These are phyloP conservation scores for Antennarius striatus DNA, from an alignment of 2,113 vertebrate genomes.

Conservation along the genomic window DNA sequence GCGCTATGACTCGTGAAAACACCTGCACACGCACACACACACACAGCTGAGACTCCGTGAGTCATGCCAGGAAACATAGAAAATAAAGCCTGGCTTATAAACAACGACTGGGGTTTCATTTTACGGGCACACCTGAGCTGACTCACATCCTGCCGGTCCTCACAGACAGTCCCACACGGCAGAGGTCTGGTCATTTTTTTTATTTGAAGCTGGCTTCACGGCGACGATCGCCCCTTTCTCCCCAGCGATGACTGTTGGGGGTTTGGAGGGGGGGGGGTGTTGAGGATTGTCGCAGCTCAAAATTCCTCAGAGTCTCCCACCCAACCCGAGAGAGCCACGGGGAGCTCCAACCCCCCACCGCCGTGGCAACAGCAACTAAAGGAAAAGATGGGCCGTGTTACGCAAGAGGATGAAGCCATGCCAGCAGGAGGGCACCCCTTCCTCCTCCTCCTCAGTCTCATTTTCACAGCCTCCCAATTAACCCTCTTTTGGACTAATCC, in stretches of 20 bases:
- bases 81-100: not conserved
- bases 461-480: slow-evolving; percentile 61
- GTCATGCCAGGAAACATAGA: slow-evolving; percentile 19
- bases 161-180: not conserved
- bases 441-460: slow-evolving; percentile 37
- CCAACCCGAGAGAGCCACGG: slow-evolving; percentile 38
- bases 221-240: not conserved
- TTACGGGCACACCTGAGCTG: slow-evolving; percentile 60
- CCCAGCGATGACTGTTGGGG: not conserved
- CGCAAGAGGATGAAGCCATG: slow-evolving; percentile 79
- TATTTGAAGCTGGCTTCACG: not conserved
- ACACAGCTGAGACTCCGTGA: slow-evolving; percentile 12
- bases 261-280: slow-evolving; percentile 19
- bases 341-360: slow-evolving; percentile 76
- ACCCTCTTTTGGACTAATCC: slow-evolving; percentile 54
- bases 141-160: slow-evolving; percentile 51
- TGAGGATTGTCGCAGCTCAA: slow-evolving; percentile 51
- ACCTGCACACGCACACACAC: slow-evolving; percentile 1
- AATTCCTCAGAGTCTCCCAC: slow-evolving; percentile 69
- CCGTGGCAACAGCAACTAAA: slow-evolving; percentile 91
- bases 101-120: slow-evolving; percentile 33
- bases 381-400: slow-evolving; percentile 83
- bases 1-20: slow-evolving; percentile 12
- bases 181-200: not conserved
- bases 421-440: slow-evolving; percentile 63